Evolutionary conservation across 2,797 vertebrate genomes (phyloP), one percentile per base, ranked within the genome.

Genomic region (Coracias cyanogaster): DNA sequence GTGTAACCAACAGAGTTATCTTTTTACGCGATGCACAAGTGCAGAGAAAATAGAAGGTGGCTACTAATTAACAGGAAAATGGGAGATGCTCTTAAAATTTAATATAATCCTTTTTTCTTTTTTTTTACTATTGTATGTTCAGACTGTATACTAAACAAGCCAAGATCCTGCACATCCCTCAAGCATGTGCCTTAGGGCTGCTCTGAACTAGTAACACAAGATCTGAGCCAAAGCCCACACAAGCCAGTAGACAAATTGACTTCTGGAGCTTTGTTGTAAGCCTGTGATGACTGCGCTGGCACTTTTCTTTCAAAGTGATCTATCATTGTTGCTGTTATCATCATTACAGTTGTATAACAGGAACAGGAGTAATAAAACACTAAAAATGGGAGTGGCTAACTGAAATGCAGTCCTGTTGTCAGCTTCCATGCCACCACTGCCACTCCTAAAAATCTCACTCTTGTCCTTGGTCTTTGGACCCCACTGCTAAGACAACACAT

Each of bases 311-410:
- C 60, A 54, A 55, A 64, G 13, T 41, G 12, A 21, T 64, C 41
- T 33, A 1, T 76, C 20, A 12, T 67, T 55, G 64, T 49, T 89
- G 65, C 80, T 86, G 43, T 76, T 93, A 71, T 87, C 57, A 0
- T 86, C 67, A 18, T 65, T 84, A 15, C 13, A 69, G 35, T 39
- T 65, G 15, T 28, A 43, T 7, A 64, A 31, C 41, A 78, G 80
- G 86, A 91, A 73, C 65, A 96, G 52, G 41, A 81, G 77, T 61
- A 77, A 94, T 97, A 97, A 97, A 97, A 26, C 80, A 83, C 76
- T 92, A 80, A 93, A 96, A 94, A 28, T 41, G 26, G 82, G 84
- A 81, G 90, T n/a, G 58, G 77, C 35, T 52, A 74, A 51, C 4
- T 17, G 62, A 46, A 70, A 71, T 52, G 46, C 8, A 48, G 26